Evolutionary conservation across 2,888 invertebrate genomes (phyloP).

Genomic region (Chrysomela aeneicollis): DNA sequence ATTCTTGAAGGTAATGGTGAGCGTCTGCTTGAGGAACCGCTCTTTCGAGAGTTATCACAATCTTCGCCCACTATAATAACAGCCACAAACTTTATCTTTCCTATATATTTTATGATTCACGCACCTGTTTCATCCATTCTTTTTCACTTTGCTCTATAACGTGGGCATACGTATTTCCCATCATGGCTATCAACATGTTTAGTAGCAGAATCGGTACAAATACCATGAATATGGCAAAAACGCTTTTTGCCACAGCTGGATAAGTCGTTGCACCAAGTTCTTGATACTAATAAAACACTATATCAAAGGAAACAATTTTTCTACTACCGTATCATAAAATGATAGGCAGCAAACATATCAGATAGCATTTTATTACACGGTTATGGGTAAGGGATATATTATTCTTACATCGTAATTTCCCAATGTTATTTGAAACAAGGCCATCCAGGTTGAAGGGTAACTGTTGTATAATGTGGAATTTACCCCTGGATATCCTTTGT

Average conservation of each 20-base stretch:
- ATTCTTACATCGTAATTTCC: slow-evolving; percentile 94
- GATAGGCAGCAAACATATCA: no score
- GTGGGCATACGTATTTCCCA: slow-evolving; percentile 99
- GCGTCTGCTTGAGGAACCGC: slow-evolving; percentile 91
- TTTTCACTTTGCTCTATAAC: slow-evolving; percentile 98
- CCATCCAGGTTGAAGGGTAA: slow-evolving; percentile 95
- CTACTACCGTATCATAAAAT: no score
- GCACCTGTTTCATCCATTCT: slow-evolving; percentile 95
- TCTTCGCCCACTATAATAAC: slow-evolving; percentile 92
- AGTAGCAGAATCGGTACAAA: slow-evolving; percentile 94
- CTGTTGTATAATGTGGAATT: slow-evolving; percentile 83
- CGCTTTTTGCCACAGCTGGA: slow-evolving; percentile 90
- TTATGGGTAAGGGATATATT: no score
- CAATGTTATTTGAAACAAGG: slow-evolving; percentile 95
- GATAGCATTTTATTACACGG: no score
- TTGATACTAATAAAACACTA: slow-evolving; percentile 76
- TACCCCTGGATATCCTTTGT: slow-evolving; percentile 87
- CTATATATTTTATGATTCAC: not conserved
- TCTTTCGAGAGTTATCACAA: slow-evolving; percentile 94
- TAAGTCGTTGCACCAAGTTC: slow-evolving; percentile 91
- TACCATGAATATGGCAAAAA: slow-evolving; percentile 98
- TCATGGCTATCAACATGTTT: slow-evolving; percentile 99
- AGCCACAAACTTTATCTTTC: not conserved
- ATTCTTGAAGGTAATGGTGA: slow-evolving; percentile 90
- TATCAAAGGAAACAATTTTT: no score